Percentiles rank a stretch among this genome's conserved stretches.
These are phyloP conservation scores for Lissonota sp. DNA, from an alignment of 2,888 invertebrate species.

Conservation along the genomic window DNA sequence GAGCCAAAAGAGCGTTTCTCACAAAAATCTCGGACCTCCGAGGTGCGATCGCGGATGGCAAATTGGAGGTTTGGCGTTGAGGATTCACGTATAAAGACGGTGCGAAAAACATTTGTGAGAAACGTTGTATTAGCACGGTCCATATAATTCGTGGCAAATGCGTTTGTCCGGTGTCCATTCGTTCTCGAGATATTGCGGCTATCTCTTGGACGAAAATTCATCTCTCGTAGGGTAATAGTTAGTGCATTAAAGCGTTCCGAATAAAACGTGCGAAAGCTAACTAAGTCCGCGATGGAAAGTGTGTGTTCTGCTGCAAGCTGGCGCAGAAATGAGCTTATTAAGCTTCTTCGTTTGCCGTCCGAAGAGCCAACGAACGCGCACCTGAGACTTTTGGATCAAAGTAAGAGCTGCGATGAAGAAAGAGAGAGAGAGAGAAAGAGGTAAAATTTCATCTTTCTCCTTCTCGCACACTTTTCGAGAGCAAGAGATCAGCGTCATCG, in stretches of 20 bases:
- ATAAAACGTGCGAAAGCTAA: constrained; percentile 51
- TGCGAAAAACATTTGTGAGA: constrained; percentile 44
- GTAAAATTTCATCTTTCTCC: neutral
- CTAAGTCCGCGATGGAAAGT: constrained; percentile 3
- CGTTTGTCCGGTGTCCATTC: neutral
- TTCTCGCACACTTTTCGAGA: neutral
- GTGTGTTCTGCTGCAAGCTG: constrained; percentile 40
- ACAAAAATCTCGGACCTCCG: constrained; percentile 10
- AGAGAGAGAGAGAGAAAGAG: constrained; percentile 40
- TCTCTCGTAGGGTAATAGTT: constrained; percentile 21
- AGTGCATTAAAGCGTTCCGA: constrained; percentile 23
- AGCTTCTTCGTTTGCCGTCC: constrained; percentile 50
- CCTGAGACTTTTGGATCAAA: constrained; percentile 71
- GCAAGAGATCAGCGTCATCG: constrained; percentile 44
- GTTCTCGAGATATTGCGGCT: constrained; percentile 23
- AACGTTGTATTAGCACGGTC: constrained; percentile 60
- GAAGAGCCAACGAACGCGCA: constrained; percentile 64
- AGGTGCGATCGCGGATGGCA: constrained; percentile 35
- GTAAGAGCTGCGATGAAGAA: constrained; percentile 55
- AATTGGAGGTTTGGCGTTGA: constrained; percentile 43
- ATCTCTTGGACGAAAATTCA: neutral
- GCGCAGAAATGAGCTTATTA: constrained; percentile 73
- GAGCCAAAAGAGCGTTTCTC: constrained; percentile 48
- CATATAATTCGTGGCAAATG: constrained; percentile 62
- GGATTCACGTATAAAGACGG: constrained; percentile 5